phyloP scores from a whole-genome alignment of 2,797 vertebrate species.

The Selene dorsalis region DNA sequence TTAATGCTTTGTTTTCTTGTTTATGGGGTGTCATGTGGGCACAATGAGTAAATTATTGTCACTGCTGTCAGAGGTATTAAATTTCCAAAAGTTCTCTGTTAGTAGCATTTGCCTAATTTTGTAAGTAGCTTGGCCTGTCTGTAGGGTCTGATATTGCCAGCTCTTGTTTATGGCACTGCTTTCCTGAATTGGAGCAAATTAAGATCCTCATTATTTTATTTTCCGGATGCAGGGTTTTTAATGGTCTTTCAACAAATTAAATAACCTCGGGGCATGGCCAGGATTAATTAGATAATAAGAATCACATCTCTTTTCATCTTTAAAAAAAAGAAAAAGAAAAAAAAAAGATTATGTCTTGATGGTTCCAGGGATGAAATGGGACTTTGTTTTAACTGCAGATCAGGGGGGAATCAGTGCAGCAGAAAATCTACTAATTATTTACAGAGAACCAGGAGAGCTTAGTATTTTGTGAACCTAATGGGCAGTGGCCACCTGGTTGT shows the following conservation, averaged over 20 bases:
- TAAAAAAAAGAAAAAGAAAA: conserved; percentile 1
- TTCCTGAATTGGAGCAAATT: conserved; percentile 84
- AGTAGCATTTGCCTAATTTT: conserved; percentile 80
- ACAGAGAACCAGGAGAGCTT: conserved; percentile 60
- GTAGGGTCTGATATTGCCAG: conserved; percentile 74
- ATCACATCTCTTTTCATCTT: conserved; percentile 83
- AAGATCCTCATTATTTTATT: conserved; percentile 87
- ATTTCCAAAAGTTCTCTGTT: conserved; percentile 78
- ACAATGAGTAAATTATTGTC: conserved; percentile 81
- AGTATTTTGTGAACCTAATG: conserved; percentile 37
- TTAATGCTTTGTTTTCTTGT: conserved; percentile 80
- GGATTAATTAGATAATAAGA: conserved; percentile 88
- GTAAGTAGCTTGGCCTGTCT: conserved; percentile 74
- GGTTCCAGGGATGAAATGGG: conserved; percentile 78
- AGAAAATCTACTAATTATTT: conserved; percentile 77
- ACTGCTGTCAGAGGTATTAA: conserved; percentile 78
- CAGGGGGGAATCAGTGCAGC: conserved; percentile 71
- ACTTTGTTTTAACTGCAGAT: conserved; percentile 80
- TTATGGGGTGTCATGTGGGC: conserved; percentile 80
- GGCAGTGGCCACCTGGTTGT: conserved; percentile 56
- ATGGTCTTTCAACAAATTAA: conserved; percentile 87
- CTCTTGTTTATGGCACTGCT: conserved; percentile 80
- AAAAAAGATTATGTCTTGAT: conserved; percentile 78
- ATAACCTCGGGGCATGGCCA: conserved; percentile 83
- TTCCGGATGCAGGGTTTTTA: conserved; percentile 83